Evolutionary conservation across 2,888 invertebrate genomes (phyloP).

Genomic region (Nephrotoma appendiculata): DNA sequence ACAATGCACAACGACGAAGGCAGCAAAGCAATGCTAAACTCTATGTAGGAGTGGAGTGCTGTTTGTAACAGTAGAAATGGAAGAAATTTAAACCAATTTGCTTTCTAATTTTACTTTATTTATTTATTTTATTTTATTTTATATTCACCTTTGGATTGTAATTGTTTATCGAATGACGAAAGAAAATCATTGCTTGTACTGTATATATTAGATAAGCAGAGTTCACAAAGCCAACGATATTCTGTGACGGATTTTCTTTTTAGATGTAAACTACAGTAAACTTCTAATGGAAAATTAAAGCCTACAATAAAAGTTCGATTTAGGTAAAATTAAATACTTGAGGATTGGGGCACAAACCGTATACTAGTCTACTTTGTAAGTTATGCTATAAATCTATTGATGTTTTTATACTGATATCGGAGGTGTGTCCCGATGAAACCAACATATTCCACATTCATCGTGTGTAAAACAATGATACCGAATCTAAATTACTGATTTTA

Average conservation of each 20-base stretch:
- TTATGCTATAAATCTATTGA: no score
- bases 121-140: neutral
- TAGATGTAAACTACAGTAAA: no score
- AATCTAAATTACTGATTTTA: no score
- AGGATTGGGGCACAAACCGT: no score
- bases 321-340: no score
- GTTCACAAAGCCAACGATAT: neutral
- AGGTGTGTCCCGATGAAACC: no score
- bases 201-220: neutral
- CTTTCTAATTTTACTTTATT: neutral
- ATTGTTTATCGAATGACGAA: neutral
- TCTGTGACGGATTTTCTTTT: neutral
- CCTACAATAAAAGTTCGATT: no score
- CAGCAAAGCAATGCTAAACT: neutral
- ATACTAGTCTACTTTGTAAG: no score
- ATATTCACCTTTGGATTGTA: neutral
- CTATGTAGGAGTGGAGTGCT: neutral
- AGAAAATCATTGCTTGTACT: neutral
- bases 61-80: neutral
- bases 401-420: no score
- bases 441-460: no score
- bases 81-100: neutral
- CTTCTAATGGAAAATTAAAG: no score
- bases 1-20: neutral
- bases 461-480: no score